Evolutionary conservation across 2,113 vertebrate genomes (phyloP).

Genomic region (Cavia porcellus): DNA sequence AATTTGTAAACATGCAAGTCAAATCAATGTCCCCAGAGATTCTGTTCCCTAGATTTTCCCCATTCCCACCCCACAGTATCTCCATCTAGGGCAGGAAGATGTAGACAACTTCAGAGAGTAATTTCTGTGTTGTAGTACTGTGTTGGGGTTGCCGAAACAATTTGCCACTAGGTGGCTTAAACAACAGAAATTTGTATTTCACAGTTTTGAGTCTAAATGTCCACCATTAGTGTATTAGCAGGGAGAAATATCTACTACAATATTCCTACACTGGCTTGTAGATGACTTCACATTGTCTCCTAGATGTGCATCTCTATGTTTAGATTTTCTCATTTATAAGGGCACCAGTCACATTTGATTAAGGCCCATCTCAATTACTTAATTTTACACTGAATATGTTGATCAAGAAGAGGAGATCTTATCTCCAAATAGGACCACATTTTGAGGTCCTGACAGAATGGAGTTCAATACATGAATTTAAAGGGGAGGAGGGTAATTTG

Average conservation of each 20-base stretch:
- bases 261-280: neutral
- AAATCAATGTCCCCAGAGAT: neutral
- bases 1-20: neutral
- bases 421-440: neutral
- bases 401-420: neutral
- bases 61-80: accelerated
- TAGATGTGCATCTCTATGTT: accelerated
- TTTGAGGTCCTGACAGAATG: neutral
- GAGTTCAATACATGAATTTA: neutral
- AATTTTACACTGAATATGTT: neutral
- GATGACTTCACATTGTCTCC: neutral
- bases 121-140: neutral
- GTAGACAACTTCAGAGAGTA: neutral
- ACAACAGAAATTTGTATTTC: neutral
- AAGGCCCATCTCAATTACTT: neutral
- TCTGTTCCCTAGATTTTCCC: neutral
- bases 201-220: neutral
- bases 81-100: neutral
- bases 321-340: neutral
- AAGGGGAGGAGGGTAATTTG: neutral
- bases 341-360: neutral
- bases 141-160: neutral
- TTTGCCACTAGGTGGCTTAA: neutral
- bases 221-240: neutral
- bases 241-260: neutral